These are phyloP conservation scores for Patiria miniata DNA, from an alignment of 35 echinoderm and acorn worm genomes.

Conservation along the genomic window DNA sequence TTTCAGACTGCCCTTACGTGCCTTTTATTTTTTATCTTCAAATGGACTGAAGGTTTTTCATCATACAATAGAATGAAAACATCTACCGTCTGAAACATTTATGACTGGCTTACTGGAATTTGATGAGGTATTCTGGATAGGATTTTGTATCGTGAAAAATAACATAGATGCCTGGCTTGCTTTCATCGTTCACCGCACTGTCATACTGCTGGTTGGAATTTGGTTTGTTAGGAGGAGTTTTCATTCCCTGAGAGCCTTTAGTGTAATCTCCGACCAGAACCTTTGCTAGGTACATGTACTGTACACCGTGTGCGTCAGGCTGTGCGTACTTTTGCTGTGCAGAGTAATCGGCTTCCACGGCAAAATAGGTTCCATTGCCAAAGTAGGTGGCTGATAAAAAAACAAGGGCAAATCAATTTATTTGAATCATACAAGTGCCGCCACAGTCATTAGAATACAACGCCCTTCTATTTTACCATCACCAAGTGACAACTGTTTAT, in stretches of 20 bases:
- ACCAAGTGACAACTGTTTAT: too few relatives aligned
- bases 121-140: conserved; percentile 55
- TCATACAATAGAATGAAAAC: too few relatives aligned
- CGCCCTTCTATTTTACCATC: too few relatives aligned
- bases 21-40: too few relatives aligned
- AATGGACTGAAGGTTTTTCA: too few relatives aligned
- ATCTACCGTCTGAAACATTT: too few relatives aligned
- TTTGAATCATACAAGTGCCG: too few relatives aligned
- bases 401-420: not conserved
- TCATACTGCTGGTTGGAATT: not conserved
- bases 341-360: conserved; percentile 28
- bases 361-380: conserved; percentile 56
- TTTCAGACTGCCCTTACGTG: too few relatives aligned
- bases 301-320: not conserved
- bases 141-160: conserved; percentile 55
- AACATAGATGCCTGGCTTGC: conserved; percentile 27
- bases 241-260: conserved; percentile 10
- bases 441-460: too few relatives aligned
- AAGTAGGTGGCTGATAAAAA: conserved; percentile 23
- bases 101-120: not conserved
- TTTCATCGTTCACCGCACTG: conserved; percentile 39
- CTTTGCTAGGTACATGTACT: conserved; percentile 19
- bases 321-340: conserved; percentile 11
- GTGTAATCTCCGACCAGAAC: conserved; percentile 41
- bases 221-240: conserved; percentile 28